phyloP scores from a whole-genome alignment of 2,888 invertebrate species.

The Nomada lathburiana region DNA sequence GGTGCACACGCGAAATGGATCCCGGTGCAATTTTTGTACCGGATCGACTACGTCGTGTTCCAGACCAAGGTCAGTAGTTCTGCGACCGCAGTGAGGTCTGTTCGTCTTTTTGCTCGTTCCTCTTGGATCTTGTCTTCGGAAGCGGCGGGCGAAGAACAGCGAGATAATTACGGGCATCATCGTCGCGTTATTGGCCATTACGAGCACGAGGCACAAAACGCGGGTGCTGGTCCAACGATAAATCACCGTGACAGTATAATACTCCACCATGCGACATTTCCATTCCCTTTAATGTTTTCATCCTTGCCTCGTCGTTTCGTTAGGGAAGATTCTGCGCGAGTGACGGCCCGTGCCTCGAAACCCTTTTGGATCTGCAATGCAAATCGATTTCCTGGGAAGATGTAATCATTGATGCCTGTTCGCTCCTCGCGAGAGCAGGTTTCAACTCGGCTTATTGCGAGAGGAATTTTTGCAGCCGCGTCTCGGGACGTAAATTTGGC shows the following conservation, averaged over 20 bases:
- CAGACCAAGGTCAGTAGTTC: conserved; percentile 66
- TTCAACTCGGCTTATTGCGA: background rate
- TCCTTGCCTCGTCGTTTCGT: background rate
- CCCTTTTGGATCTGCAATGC: conserved; percentile 36
- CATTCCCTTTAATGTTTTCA: conserved; percentile 35
- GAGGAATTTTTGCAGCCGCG: conserved; percentile 6
- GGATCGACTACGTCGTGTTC: conserved; percentile 45
- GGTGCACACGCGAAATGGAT: conserved; percentile 43
- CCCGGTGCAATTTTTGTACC: conserved; percentile 52
- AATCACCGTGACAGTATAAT: conserved; percentile 55
- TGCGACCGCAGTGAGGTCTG: conserved; percentile 65
- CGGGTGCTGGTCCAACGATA: conserved; percentile 48
- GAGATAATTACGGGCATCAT: conserved; percentile 67
- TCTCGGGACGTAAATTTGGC: background rate
- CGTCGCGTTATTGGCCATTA: conserved; percentile 67
- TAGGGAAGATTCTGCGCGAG: background rate
- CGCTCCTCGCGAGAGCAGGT: conserved; percentile 18
- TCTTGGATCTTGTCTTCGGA: conserved; percentile 55
- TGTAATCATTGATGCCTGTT: conserved; percentile 21
- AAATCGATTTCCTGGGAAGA: conserved; percentile 43
- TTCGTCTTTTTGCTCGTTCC: conserved; percentile 49
- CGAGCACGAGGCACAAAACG: conserved; percentile 53
- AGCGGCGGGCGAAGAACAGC: conserved; percentile 48
- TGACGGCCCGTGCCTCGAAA: background rate
- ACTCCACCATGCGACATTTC: conserved; percentile 29